Evolutionary conservation across 2,888 invertebrate genomes (phyloP), one percentile per base, ranked within the genome.

Genomic region (Emmelina monodactyla): DNA sequence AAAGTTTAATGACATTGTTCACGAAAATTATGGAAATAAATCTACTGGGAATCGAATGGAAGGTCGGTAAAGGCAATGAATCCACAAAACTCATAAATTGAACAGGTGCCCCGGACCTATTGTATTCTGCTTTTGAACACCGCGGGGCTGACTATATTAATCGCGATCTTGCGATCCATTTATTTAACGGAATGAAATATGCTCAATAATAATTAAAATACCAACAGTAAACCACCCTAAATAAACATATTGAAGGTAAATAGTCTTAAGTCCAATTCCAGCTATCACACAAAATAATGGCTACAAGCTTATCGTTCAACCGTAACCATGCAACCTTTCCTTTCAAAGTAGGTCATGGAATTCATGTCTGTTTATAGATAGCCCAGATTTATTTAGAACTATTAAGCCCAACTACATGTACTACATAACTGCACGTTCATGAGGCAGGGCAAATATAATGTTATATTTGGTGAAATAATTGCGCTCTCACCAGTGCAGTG

Each of bases 31-130:
- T n/a, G n/a, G n/a, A n/a, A n/a, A n/a, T n/a, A n/a, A n/a, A n/a
- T n/a, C n/a, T n/a, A n/a, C n/a, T n/a, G n/a, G n/a, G n/a, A n/a
- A n/a, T n/a, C n/a, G n/a, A n/a, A n/a, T n/a, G n/a, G n/a, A n/a
- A n/a, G n/a, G 25, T 25, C 57, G 62, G 58, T 62, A 66, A 68
- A 70, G 70, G 67, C 68, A 69, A 71, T 69, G 66, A 72, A 69
- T 65, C 65, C 63, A 60, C 55, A 50, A 53, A 53, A 62, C 57
- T 67, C 71, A 55, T 71, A 71, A 72, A 71, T 73, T 62, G 58
- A 67, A 68, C 66, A 65, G 63, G 57, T 63, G 58, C 57, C 55
- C 63, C 9, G 19, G 5, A 25, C 25, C 25, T 25, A 25, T 25
- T 25, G 25, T 71, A 63, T 60, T 63, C 61, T 63, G 65, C 70